A percentile compares a stretch with the other conserved stretches of the same genome.
These are phyloP conservation scores for Eilema caniola DNA, from an alignment of 2,888 invertebrate species.

Conservation along the genomic window DNA sequence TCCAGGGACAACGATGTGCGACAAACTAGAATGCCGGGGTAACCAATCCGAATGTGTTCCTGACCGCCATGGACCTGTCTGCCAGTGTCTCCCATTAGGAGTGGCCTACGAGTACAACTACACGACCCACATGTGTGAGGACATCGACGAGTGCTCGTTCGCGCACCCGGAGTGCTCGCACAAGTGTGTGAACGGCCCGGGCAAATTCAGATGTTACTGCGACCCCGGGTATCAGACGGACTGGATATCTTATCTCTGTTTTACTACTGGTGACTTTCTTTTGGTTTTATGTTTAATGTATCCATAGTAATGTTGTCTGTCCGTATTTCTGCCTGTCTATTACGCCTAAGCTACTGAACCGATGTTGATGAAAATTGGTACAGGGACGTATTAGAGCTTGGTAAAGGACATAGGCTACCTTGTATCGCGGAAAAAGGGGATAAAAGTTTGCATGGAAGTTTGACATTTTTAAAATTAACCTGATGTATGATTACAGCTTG, in stretches of 20 bases:
- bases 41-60: conserved; percentile 61
- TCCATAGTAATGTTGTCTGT: too few species aligned
- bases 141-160: conserved; percentile 89
- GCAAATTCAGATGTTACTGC: conserved; percentile 89
- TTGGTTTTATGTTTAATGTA: background rate
- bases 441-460: too few species aligned
- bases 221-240: conserved; percentile 74
- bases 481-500: too few species aligned
- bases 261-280: conserved; percentile 66
- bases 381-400: too few species aligned
- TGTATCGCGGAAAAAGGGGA: too few species aligned
- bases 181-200: conserved; percentile 87
- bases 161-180: conserved; percentile 90
- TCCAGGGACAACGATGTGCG: conserved; percentile 75
- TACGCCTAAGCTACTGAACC: too few species aligned
- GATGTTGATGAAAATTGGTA: too few species aligned
- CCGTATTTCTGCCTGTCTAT: too few species aligned
- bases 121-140: conserved; percentile 75
- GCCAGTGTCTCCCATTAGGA: conserved; percentile 81
- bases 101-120: conserved; percentile 72
- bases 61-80: conserved; percentile 73
- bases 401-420: too few species aligned
- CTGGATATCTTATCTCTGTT: conserved; percentile 62
- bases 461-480: too few species aligned
- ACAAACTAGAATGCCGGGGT: conserved; percentile 59